Base-by-base conservation (phyloP, 1,140 invertebrate genomes). In the Bathynomus jamesi region DNA sequence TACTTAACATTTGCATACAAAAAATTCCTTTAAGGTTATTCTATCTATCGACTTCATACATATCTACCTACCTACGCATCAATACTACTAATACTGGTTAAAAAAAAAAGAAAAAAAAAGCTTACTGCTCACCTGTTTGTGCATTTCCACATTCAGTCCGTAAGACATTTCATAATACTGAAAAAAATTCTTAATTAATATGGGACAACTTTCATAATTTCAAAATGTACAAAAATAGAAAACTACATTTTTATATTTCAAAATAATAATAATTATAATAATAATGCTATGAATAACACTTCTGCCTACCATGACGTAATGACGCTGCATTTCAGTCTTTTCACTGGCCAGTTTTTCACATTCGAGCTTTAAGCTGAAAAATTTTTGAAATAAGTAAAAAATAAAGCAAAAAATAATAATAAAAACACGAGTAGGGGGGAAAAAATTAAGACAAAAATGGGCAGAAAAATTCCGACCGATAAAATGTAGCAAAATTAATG, bases 121-220 rank as follows among this genome's bases (percentile, higher is more conserved):
- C 53, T 68, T 62, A 65, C 31, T 60, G 13, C 87, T 88, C 87
- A 96, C 93, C 91, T 98, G 97, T 89, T 99, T 99, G 85, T 98
- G 95, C 94, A 99, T 98, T 88, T 99, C 97, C 79, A 98, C 95
- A 85, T 98, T 98, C 81, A 99, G 88, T 77, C 95, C 95, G 85
- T 98, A 98, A 28, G 95, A 97, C 95, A 99, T 98, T 87, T 99
- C 96, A 87, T 98, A 99, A 86, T 99, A 99, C 95, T 97, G 89
- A 79, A 93, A 94, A 83, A 75, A 21, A 53, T 17, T 53, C n/a
- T n/a, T n/a, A n/a, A n/a, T n/a, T n/a, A n/a, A n/a, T n/a, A n/a
- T n/a, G n/a, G n/a, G n/a, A n/a, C n/a, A n/a, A n/a, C n/a, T n/a
- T n/a, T n/a, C n/a, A n/a, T n/a, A n/a, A n/a, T n/a, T n/a, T n/a